Conservation (phyloP, 2,888 invertebrate genomes). For the Acleris holmiana region DNA sequence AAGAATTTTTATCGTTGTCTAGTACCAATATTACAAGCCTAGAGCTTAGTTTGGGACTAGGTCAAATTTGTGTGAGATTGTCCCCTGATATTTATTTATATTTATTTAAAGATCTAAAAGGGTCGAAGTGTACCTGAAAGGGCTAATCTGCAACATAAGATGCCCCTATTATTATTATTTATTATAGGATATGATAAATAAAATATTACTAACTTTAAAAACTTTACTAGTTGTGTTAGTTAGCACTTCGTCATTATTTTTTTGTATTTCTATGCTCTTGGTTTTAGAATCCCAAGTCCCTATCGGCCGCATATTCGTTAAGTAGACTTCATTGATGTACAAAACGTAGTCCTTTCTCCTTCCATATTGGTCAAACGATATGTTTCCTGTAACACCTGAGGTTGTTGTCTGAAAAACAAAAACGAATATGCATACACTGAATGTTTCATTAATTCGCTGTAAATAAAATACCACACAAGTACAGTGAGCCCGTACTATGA, state of each 20-base stretch:
- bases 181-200: neutral
- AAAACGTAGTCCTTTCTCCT: constrained; percentile 87
- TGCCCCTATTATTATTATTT: too few species aligned
- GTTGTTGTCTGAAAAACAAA: constrained; percentile 82
- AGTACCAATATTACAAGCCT: too few species aligned
- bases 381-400: constrained; percentile 87
- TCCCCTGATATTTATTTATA: too few species aligned
- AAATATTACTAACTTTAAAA: neutral
- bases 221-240: constrained; percentile 45
- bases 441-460: too few species aligned
- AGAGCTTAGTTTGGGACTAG: too few species aligned
- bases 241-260: constrained; percentile 75
- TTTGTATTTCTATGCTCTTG: constrained; percentile 81
- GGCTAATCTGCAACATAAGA: too few species aligned
- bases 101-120: too few species aligned
- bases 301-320: constrained; percentile 53
- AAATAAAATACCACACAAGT: too few species aligned
- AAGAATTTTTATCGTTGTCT: too few species aligned
- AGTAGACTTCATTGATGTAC: constrained; percentile 86
- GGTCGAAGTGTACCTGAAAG: too few species aligned
- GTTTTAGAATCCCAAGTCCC: constrained; percentile 71
- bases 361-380: constrained; percentile 88
- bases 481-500: too few species aligned
- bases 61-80: too few species aligned
- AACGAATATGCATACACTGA: neutral